Evolutionary conservation across 2,888 invertebrate genomes (phyloP), one percentile per base, ranked within the genome.

Genomic region (Podotricha telesiphe): DNA sequence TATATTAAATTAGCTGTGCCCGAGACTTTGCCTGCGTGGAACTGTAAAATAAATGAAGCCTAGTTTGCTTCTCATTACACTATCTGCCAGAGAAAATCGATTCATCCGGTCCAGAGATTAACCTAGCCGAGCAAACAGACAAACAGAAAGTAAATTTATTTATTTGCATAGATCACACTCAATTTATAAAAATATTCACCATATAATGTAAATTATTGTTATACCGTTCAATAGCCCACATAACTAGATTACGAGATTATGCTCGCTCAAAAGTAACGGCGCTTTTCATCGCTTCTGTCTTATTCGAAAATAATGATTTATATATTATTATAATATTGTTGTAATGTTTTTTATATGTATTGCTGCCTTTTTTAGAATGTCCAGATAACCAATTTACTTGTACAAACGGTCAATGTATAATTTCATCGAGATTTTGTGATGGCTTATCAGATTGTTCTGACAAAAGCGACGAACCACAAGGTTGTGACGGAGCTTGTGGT

Each of bases 361-460:
- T 53, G 28, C 28, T 28, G n/a, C n/a, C 22, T 61, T 47, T 84
- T 85, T 59, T 80, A 94, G 94, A 86, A 77, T 94, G 94, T 76
- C 89, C 92, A 8, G 79, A 82, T 69, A 82, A 88, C 70, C 89
- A 93, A 77, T 93, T 93, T 70, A 91, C 93, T 0, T 96, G 96
- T 82, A 94, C 93, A 56, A 94, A 95, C 79, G 95, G 95, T 17
- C 88, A 91, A 72, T 96, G 96, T 85, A 95, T 96, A 75, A 80
- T 89, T 22, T 93, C 93, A 69, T 90, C 93, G 56, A 90, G 94
- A 67, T 96, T 96, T 85, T 96, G 96, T 82, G 96, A 96, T 78
- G 95, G 96, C 0, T 86, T 94, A 63, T 85, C 91, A 1, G 95
- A 96, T 81, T 96, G 96, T 79, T 81, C 79, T 0, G 96, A 96